Percentiles rank a stretch among this genome's conserved stretches.
Conservation (phyloP, 2,113 vertebrate genomes). For the Neodontobutis hainanensis region DNA sequence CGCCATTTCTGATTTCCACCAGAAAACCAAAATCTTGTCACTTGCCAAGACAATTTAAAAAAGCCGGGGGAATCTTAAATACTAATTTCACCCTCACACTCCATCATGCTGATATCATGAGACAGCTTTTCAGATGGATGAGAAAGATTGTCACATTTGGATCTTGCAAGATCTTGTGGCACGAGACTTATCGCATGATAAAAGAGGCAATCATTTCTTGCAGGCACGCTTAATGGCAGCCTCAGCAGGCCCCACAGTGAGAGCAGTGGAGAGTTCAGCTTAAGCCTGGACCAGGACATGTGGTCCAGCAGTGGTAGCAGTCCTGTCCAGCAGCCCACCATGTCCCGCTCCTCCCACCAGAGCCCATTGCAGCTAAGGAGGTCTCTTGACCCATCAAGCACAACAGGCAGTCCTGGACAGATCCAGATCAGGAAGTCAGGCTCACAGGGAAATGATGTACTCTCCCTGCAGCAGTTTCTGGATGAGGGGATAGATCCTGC, state of each 20-base stretch:
- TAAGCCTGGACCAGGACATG: constrained; percentile 88
- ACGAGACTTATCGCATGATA: not conserved
- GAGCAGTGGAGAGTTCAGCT: constrained; percentile 94
- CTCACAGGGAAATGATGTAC: constrained; percentile 86
- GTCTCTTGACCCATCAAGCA: constrained; percentile 64
- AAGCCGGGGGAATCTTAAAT: too few species aligned
- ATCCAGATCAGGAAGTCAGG: constrained; percentile 68
- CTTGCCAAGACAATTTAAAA: too few species aligned
- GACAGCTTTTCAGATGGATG: too few species aligned
- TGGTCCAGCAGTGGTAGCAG: constrained; percentile 95
- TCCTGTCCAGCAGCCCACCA: constrained; percentile 83
- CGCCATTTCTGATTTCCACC: too few species aligned
- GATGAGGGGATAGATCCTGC: constrained; percentile 88
- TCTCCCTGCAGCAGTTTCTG: constrained; percentile 93
- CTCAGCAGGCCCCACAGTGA: constrained; percentile 93
- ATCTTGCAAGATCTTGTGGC: too few species aligned
- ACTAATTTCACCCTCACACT: too few species aligned
- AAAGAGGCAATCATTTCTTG: not conserved
- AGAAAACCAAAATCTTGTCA: too few species aligned
- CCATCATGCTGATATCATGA: too few species aligned
- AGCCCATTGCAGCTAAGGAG: constrained; percentile 85
- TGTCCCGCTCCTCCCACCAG: constrained; percentile 83
- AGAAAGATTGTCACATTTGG: too few species aligned
- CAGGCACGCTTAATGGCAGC: constrained; percentile 84
- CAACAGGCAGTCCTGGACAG: not conserved